Conservation (phyloP, 2,888 invertebrate species). For the Platerodrilus igneus region DNA sequence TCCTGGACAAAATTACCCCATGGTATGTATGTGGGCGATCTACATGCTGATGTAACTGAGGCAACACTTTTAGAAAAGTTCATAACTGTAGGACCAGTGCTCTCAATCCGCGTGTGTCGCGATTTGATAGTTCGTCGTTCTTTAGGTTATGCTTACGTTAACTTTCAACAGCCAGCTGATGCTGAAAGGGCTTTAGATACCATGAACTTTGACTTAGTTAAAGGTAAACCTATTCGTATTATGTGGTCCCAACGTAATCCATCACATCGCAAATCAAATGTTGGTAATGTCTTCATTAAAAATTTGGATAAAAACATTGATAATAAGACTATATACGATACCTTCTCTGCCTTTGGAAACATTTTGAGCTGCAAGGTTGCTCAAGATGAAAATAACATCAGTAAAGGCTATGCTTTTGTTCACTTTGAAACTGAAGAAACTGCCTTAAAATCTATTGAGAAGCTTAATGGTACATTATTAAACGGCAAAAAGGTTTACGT, state of each 20-base stretch:
- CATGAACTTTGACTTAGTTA: constrained; percentile 98
- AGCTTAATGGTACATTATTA: constrained; percentile 92
- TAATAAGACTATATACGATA: constrained; percentile 99
- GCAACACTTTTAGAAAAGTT: constrained; percentile 99
- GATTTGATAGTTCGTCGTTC: constrained; percentile 97
- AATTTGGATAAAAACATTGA: constrained; percentile 97
- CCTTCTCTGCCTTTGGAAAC: constrained; percentile 98
- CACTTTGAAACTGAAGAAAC: constrained; percentile 99
- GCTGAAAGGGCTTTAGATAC: constrained; percentile 98
- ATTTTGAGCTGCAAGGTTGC: constrained; percentile 98
- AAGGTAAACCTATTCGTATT: constrained; percentile 96
- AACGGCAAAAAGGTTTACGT: constrained; percentile 98
- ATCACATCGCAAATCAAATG: constrained; percentile 94
- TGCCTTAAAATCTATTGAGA: constrained; percentile 95
- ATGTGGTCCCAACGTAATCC: constrained; percentile 99
- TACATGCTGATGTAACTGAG: constrained; percentile 97
- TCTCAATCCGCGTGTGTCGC: constrained; percentile 98
- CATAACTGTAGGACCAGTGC: constrained; percentile 95
- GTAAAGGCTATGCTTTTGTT: constrained; percentile 97
- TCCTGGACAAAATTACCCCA: constrained; percentile 82
- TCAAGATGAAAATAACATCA: constrained; percentile 89
- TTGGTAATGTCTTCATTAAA: constrained; percentile 99
- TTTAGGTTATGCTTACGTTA: constrained; percentile 99
- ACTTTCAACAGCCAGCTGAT: constrained; percentile 99
- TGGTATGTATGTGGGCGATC: constrained; percentile 99